Base-by-base conservation (phyloP, 2,113 vertebrate genomes). In the Conger conger region DNA sequence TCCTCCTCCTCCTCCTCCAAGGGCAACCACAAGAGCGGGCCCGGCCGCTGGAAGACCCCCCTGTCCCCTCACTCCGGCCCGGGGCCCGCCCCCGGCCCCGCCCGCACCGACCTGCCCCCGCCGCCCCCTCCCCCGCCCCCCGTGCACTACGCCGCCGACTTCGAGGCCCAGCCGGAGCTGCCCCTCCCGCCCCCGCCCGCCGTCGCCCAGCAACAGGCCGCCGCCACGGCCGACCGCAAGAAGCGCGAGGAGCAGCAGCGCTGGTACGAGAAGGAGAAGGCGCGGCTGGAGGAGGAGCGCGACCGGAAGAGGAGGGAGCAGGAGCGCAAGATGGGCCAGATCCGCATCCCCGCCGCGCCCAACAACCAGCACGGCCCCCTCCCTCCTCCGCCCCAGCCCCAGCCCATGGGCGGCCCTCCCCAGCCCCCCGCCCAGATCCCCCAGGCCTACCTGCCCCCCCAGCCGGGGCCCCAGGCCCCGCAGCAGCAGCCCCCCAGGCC, bases 211-310 rank as follows among this genome's bases (percentile, higher is more conserved):
- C 93, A 91, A 0, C 76, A 83, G 68, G 92, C 76, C 16, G 57
- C 23, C 57, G 23, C 54, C 50, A n/a, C 93, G 13, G 92, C 97
- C 0, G 98, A 99, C 88, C 95, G 97, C 60, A 98, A 96, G 89
- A 99, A 99, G 80, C 92, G 98, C 0, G 98, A 99, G 88, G 98
- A 99, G 89, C 98, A 99, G 89, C 98, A 99, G 91, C 95, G 98
- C 84, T 99, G 98, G 98, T 99, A 99, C 87, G 98, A 99, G 90
- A 99, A 99, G 88, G 98, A 99, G 90, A 99, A 99, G 63, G 98
- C 98, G 0, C 96, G 98, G 1, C 95, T 99, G 84, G 98, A 99
- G 84, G 98, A 99, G 85, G 98, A 99, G 87, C 95, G 98, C 57
- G 98, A 99, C 86, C 93, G 98, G 88, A 99, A 98, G 90, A 96